A percentile compares a stretch with the other conserved stretches of the same genome.
Evolutionary conservation across 2,888 invertebrate species (phyloP).

Genomic region (Drosophila bunnanda): DNA sequence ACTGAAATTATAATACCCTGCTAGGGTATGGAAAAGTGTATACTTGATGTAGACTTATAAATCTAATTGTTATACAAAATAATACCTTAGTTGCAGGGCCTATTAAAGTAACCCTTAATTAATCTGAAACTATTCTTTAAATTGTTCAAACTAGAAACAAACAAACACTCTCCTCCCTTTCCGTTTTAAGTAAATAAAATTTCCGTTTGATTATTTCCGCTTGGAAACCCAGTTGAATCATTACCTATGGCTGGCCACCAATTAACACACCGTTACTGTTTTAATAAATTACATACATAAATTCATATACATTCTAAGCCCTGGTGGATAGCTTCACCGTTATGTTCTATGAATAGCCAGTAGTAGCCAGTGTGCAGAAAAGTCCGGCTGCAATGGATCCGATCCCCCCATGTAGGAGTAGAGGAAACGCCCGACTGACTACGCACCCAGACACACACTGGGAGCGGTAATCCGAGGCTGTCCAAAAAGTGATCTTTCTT

Average conservation of each 20-base stretch:
- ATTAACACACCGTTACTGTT: slow-evolving; percentile 41
- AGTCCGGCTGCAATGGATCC: slow-evolving; percentile 22
- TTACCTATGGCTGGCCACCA: slow-evolving; percentile 61
- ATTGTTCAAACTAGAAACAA: background rate
- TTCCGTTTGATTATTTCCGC: slow-evolving; percentile 51
- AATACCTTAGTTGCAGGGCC: background rate
- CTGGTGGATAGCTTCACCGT: slow-evolving; percentile 15
- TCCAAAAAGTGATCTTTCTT: slow-evolving; percentile 24
- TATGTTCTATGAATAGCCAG: slow-evolving; percentile 32
- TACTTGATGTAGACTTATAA: background rate
- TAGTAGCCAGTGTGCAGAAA: slow-evolving; percentile 26
- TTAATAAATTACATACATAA: slow-evolving; percentile 22
- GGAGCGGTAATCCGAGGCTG: slow-evolving; percentile 36
- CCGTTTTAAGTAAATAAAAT: slow-evolving; percentile 7
- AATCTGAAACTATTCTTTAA: background rate
- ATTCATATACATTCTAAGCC: slow-evolving; percentile 20
- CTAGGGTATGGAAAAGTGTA: no score
- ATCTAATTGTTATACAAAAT: background rate
- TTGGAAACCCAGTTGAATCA: slow-evolving; percentile 63
- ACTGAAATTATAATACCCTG: no score
- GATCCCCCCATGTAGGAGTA: background rate
- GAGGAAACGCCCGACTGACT: slow-evolving; percentile 28
- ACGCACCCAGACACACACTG: slow-evolving; percentile 23
- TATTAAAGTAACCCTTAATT: background rate
- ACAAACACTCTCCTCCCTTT: slow-evolving; percentile 3